Evolutionary conservation across 2,113 vertebrate genomes (phyloP).

Genomic region (Tichodroma muraria): DNA sequence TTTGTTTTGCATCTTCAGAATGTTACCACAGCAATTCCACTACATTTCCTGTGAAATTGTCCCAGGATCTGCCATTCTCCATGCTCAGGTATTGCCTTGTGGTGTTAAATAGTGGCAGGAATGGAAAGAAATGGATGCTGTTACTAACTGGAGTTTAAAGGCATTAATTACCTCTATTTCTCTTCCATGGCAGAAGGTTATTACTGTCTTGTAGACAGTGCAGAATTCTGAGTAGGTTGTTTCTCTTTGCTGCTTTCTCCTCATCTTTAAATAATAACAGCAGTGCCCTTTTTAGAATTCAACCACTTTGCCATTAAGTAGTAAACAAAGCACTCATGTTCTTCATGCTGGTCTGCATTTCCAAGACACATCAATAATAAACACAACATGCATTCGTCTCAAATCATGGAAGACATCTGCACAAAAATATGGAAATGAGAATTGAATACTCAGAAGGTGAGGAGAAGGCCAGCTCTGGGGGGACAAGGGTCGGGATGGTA

Average conservation of each 20-base stretch:
- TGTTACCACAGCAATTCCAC: background rate
- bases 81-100: background rate
- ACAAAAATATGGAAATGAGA: background rate
- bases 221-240: background rate
- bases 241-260: background rate
- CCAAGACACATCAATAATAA: background rate
- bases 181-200: background rate
- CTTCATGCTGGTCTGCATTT: background rate
- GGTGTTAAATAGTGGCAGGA: background rate
- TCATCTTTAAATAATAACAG: slow-evolving; percentile 7
- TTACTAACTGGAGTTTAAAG: background rate
- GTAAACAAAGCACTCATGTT: slow-evolving; percentile 23
- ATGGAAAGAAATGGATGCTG: background rate
- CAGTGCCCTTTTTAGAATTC: slow-evolving; percentile 4
- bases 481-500: background rate
- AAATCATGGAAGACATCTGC: background rate
- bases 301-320: background rate
- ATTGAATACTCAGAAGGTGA: background rate
- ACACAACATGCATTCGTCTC: background rate
- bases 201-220: background rate
- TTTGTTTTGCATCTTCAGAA: background rate
- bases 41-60: background rate
- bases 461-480: background rate
- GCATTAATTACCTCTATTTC: background rate
- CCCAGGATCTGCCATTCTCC: background rate